Percentiles rank a stretch among this genome's conserved stretches.
These are phyloP conservation scores for Ceratosolen solmsi DNA, from an alignment of 1,140 invertebrate species.

Conservation along the genomic window DNA sequence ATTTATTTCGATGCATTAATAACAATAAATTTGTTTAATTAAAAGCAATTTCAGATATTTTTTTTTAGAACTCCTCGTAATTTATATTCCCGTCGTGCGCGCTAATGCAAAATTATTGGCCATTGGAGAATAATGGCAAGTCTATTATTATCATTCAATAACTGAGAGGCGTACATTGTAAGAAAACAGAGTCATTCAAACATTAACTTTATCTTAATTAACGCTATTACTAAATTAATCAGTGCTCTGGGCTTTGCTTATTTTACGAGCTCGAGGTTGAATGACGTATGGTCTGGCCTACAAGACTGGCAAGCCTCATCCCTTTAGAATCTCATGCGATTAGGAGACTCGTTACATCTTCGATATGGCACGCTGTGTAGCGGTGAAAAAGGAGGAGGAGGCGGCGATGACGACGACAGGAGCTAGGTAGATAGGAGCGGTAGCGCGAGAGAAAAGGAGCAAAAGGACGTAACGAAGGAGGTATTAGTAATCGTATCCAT, in stretches of 20 bases:
- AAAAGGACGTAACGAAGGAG: too few species aligned
- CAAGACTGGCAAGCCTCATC: too few species aligned
- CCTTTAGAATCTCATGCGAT: too few species aligned
- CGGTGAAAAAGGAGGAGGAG: too few species aligned
- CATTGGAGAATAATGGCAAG: not conserved
- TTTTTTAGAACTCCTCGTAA: not conserved
- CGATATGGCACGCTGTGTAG: too few species aligned
- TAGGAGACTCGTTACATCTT: too few species aligned
- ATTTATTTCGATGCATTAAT: not conserved
- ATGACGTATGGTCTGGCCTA: too few species aligned
- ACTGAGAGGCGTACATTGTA: slow-evolving; percentile 42
- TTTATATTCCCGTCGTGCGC: not conserved
- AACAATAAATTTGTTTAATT: slow-evolving; percentile 4
- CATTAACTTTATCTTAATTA: not conserved
- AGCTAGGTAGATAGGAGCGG: too few species aligned
- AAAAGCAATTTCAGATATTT: not conserved
- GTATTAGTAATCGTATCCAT: too few species aligned
- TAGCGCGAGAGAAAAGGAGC: too few species aligned
- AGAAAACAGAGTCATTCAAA: slow-evolving; percentile 20
- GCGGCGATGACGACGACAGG: too few species aligned
- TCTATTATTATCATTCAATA: slow-evolving; percentile 2
- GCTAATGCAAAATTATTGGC: not conserved
- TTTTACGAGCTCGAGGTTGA: not conserved
- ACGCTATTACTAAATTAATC: not conserved
- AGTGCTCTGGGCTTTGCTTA: not conserved